Conservation (phyloP, 2,888 invertebrate genomes). For the Brachypalpus laphriformis region DNA sequence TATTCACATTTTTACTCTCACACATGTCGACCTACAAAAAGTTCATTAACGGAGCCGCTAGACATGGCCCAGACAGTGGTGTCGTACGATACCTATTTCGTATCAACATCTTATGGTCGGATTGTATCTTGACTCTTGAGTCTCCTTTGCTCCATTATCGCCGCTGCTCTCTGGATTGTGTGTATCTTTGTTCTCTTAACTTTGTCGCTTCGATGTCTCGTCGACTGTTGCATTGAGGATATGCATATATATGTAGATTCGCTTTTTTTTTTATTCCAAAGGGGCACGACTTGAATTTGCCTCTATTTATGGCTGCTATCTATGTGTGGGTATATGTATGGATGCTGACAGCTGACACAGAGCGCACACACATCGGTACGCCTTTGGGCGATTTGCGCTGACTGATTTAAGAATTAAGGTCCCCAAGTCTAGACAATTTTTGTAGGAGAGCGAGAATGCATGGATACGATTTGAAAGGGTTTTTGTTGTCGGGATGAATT, state of each 20-base stretch:
- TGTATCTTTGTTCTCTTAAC: constrained; percentile 71
- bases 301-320: constrained; percentile 45
- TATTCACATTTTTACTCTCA: constrained; percentile 73
- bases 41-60: constrained; percentile 83
- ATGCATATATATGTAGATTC: too few relatives aligned
- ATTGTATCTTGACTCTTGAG: constrained; percentile 28
- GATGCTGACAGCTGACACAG: constrained; percentile 40
- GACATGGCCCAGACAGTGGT: constrained; percentile 83
- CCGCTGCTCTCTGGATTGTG: constrained; percentile 34
- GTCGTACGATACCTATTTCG: constrained; percentile 54
- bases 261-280: constrained; percentile 32
- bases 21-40: constrained; percentile 82
- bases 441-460: constrained; percentile 43
- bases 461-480: constrained; percentile 24
- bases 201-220: constrained; percentile 64
- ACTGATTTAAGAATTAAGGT: constrained; percentile 66
- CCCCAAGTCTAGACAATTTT: constrained; percentile 70
- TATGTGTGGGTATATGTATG: background rate
- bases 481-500: constrained; percentile 9
- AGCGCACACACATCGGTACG: constrained; percentile 48
- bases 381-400: constrained; percentile 54
- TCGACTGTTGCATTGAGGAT: constrained; percentile 68
- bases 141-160: constrained; percentile 10
- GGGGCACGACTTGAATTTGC: constrained; percentile 62
- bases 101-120: constrained; percentile 31